These are phyloP conservation scores for Polyergus mexicanus DNA, from an alignment of 1,140 invertebrate species.

Conservation along the genomic window DNA sequence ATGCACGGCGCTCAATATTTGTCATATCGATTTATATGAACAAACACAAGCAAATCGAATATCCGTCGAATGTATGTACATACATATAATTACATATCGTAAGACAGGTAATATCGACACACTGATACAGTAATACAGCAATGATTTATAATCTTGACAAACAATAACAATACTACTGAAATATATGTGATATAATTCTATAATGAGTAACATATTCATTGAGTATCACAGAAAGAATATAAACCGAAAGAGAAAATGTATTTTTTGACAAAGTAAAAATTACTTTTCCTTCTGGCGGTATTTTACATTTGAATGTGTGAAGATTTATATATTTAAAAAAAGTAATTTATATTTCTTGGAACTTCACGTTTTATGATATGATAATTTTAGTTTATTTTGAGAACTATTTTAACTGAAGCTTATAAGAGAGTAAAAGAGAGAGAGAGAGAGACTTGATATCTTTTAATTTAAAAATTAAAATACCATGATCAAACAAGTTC, in stretches of 20 bases:
- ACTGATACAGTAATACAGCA: background rate
- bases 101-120: slow-evolving; percentile 41
- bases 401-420: background rate
- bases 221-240: background rate
- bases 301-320: background rate
- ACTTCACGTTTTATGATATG: background rate
- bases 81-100: slow-evolving; percentile 28
- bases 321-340: background rate
- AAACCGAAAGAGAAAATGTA: background rate
- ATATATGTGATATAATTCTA: background rate
- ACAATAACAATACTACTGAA: slow-evolving; percentile 1
- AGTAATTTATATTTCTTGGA: background rate
- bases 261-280: background rate
- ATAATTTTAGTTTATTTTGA: slow-evolving; percentile 1
- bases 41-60: slow-evolving; percentile 58
- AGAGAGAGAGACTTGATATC: background rate
- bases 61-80: slow-evolving; percentile 43
- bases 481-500: background rate
- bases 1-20: slow-evolving; percentile 42
- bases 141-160: slow-evolving; percentile 14
- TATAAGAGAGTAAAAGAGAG: background rate
- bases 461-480: slow-evolving; percentile 10
- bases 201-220: background rate
- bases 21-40: slow-evolving; percentile 53
- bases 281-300: background rate